Base-by-base conservation (phyloP, 2,797 vertebrate genomes). In the Lerista edwardsae region DNA sequence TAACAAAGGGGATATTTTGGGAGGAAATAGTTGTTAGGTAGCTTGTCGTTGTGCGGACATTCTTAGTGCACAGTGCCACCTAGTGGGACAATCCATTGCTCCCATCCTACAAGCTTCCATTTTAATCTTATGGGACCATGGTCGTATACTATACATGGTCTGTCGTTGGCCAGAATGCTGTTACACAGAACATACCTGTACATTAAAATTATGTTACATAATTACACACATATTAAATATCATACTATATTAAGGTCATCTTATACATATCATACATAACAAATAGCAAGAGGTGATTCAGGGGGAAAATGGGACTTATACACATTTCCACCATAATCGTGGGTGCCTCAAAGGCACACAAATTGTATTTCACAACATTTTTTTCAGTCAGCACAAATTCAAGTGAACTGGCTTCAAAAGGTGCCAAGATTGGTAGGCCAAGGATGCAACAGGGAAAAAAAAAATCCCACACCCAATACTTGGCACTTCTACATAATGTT, bases 341-440 rank as follows among this genome's bases (percentile, higher is more conserved):
- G 6, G 39, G 59, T 71, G 15, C 10, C 21, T 25, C 41, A 76
- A 83, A 86, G 88, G 77, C 11, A 84, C 67, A 87, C 4, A 79
- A 39, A 31, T 87, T 77, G 92, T 39, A 80, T 64, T 86, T 82
- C 72, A 88, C 62, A 84, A 73, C 44, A 72, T 68, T 86, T 77
- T 51, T 88, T 78, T 85, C 87, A 83, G 83, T 90, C 76, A 92
- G 83, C 76, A 91, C 51, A 90, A 91, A 86, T 65, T 86, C 21
- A 86, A 69, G 55, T 25, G 85, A 85, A 31, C 65, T 41, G 59
- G 47, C 31, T 89, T 74, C 76, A 29, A 74, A 87, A 90, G 88
- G 5, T 47, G 7, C 84, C 72, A 86, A 82, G 55, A 64, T 72
- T 57, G 21, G 67, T 86, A 92, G 68, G 29, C 78, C 1, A 11